Percentiles rank a stretch among this genome's conserved stretches.
These are phyloP conservation scores for Agriotes lineatus DNA, from an alignment of 2,888 invertebrate species.

Conservation along the genomic window DNA sequence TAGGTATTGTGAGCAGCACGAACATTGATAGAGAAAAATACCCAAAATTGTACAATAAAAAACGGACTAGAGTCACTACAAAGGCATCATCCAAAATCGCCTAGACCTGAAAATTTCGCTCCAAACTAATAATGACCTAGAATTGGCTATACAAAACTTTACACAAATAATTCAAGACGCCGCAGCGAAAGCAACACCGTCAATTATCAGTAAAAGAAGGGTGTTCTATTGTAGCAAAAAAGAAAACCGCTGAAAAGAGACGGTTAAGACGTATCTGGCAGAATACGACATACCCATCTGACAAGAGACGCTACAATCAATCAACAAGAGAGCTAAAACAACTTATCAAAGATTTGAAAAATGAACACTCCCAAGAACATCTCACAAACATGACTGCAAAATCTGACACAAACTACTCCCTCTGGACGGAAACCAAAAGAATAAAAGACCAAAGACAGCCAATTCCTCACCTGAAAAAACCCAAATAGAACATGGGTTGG, in stretches of 20 bases:
- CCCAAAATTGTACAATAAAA: constrained; percentile 27
- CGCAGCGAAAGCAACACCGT: constrained; percentile 40
- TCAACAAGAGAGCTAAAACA: constrained; percentile 14
- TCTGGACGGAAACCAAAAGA: constrained; percentile 11
- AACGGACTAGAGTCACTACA: constrained; percentile 15
- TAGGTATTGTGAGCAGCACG: constrained; percentile 35
- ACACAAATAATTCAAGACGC: constrained; percentile 38
- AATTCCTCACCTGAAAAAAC: constrained; percentile 7
- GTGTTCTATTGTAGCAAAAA: constrained; percentile 33
- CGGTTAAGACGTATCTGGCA: constrained; percentile 42
- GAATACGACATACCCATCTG: constrained; percentile 29
- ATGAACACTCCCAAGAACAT: background rate
- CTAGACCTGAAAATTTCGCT: background rate
- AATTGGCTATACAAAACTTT: constrained; percentile 32
- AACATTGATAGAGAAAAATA: constrained; percentile 23
- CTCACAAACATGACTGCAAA: background rate
- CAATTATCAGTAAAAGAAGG: constrained; percentile 19
- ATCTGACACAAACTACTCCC: background rate
- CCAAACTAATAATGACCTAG: background rate
- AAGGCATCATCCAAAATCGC: background rate
- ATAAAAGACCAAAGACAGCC: constrained; percentile 17
- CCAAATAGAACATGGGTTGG: background rate
- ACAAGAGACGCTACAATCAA: constrained; percentile 42
- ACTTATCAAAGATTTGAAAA: constrained; percentile 3
- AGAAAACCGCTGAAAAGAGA: constrained; percentile 43